A percentile compares a stretch with the other conserved stretches of the same genome.
Conservation (phyloP, 1,140 invertebrate species). For the Neodiprion virginianus region DNA sequence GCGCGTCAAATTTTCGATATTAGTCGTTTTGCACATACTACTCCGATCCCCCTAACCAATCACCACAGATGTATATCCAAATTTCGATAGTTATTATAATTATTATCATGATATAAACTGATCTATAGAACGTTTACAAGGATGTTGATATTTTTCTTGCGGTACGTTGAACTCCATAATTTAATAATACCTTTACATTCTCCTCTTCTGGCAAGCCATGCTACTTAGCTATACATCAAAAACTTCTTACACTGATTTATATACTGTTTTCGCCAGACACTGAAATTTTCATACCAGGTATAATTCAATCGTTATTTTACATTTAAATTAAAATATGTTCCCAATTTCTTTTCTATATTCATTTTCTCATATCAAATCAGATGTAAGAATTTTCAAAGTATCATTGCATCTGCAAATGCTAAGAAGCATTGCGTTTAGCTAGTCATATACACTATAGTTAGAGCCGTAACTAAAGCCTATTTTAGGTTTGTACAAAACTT, state of each 20-base stretch:
- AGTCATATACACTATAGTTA: background rate
- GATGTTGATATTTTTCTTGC: slow-evolving; percentile 17
- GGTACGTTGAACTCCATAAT: slow-evolving; percentile 9
- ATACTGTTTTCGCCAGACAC: background rate
- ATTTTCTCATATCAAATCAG: background rate
- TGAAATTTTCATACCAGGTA: background rate
- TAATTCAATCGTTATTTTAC: background rate
- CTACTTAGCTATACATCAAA: background rate
- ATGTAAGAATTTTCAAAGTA: slow-evolving; percentile 4
- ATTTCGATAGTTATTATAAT: slow-evolving; percentile 9
- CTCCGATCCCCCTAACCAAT: background rate
- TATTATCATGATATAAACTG: slow-evolving; percentile 21
- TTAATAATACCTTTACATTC: background rate
- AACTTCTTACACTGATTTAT: background rate
- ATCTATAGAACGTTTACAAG: slow-evolving; percentile 25
- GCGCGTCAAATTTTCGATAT: background rate
- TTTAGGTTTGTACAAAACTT: slow-evolving; percentile 4
- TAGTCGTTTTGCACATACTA: background rate
- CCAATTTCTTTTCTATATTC: background rate
- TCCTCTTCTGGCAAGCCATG: slow-evolving; percentile 11
- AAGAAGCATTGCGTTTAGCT: slow-evolving; percentile 9
- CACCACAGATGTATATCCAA: slow-evolving; percentile 18
- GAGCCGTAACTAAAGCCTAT: slow-evolving; percentile 3
- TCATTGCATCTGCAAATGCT: slow-evolving; percentile 13
- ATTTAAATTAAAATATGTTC: background rate